phyloP scores from a whole-genome alignment of 1,140 invertebrate species.

The Drosophila lacertosa region DNA sequence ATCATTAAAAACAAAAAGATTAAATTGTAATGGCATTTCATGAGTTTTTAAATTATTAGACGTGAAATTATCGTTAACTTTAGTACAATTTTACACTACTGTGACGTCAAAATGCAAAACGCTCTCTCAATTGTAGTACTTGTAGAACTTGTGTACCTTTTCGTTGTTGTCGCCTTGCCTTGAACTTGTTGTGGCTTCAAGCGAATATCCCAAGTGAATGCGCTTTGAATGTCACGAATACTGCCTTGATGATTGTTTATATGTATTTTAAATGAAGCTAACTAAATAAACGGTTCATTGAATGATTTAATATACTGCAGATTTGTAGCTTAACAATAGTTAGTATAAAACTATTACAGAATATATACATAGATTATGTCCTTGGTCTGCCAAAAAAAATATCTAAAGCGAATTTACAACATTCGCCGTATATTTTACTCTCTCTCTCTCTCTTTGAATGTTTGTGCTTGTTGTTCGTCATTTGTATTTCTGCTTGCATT shows the following conservation, averaged over 20 bases:
- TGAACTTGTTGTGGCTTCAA: slow-evolving; percentile 52
- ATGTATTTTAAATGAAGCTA: neutral
- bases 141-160: slow-evolving; percentile 20
- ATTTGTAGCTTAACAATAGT: neutral
- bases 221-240: slow-evolving; percentile 3
- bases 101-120: too few relatives aligned
- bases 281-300: too few relatives aligned
- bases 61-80: too few relatives aligned
- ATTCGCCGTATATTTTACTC: neutral
- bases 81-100: too few relatives aligned
- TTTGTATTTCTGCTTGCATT: slow-evolving; percentile 20
- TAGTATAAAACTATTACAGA: slow-evolving; percentile 11
- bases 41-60: too few relatives aligned
- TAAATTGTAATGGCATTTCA: too few relatives aligned
- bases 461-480: too few relatives aligned
- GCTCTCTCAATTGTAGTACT: too few relatives aligned
- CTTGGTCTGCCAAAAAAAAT: too few relatives aligned
- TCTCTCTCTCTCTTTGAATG: too few relatives aligned
- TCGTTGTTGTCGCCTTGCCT: slow-evolving; percentile 11
- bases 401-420: neutral
- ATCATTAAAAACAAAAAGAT: too few relatives aligned
- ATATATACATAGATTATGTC: neutral
- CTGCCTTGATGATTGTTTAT: neutral
- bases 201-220: slow-evolving; percentile 14
- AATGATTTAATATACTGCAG: too few relatives aligned